Percentiles rank a stretch among this genome's conserved stretches.
Conservation (phyloP, 2,113 vertebrate genomes). For the Anthoscopus minutus region DNA sequence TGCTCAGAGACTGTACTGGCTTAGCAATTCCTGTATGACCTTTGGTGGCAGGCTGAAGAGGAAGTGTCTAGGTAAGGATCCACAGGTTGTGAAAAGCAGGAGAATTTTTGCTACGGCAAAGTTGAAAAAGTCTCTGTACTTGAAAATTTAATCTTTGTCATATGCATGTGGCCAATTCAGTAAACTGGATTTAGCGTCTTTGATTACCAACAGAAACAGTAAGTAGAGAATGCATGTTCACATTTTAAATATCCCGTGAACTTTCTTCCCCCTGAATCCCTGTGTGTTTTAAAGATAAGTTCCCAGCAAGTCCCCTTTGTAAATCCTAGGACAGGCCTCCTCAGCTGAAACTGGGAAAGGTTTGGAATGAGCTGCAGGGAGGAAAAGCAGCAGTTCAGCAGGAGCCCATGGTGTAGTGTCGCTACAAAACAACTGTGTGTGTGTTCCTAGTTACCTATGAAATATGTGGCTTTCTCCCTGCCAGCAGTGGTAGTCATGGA, state of each 20-base stretch:
- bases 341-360: neutral
- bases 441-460: conserved; percentile 51
- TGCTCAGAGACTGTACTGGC: neutral
- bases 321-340: neutral
- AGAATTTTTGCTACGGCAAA: neutral
- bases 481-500: conserved; percentile 24
- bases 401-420: neutral
- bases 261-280: neutral
- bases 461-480: conserved; percentile 1
- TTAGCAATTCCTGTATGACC: neutral
- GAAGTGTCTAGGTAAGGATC: neutral
- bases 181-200: neutral
- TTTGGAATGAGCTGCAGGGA: neutral
- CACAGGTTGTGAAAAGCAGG: neutral
- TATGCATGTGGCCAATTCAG: neutral
- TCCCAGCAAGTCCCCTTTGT: neutral
- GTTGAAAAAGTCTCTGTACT: neutral
- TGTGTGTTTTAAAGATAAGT: neutral
- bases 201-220: neutral
- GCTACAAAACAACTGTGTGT: conserved; percentile 45
- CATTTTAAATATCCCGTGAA: neutral
- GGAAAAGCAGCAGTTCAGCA: neutral
- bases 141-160: neutral
- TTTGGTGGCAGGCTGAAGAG: neutral
- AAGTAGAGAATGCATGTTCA: neutral